Percentiles rank a stretch among this genome's conserved stretches.
These are phyloP conservation scores for Hucho hucho DNA, from an alignment of 2,113 vertebrate genomes.

Conservation along the genomic window DNA sequence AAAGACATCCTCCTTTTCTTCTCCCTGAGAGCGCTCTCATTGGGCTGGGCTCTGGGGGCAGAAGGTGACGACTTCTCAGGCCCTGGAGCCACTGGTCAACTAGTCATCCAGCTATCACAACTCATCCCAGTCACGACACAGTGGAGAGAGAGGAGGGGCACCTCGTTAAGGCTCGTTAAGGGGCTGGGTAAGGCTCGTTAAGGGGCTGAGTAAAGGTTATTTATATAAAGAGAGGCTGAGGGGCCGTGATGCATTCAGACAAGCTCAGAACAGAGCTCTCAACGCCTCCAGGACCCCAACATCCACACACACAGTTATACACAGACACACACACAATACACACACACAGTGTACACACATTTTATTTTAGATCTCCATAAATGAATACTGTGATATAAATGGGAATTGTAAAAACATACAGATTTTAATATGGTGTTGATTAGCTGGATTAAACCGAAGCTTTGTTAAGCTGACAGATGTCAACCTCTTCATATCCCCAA, in stretches of 20 bases:
- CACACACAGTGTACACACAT: background rate
- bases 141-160: conserved; percentile 14
- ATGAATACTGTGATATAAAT: too few relatives aligned
- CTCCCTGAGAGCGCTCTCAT: background rate
- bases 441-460: too few relatives aligned
- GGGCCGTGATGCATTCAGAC: conserved; percentile 22
- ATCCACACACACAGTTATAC: conserved; percentile 1
- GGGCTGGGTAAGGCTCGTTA: background rate
- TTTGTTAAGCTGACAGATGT: too few relatives aligned
- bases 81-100: conserved; percentile 14
- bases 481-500: too few relatives aligned
- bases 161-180: conserved; percentile 44
- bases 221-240: conserved; percentile 18
- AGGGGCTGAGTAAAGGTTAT: conserved; percentile 36
- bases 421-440: too few relatives aligned
- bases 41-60: conserved; percentile 29
- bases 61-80: conserved; percentile 45
- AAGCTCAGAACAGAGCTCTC: background rate
- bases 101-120: conserved; percentile 40
- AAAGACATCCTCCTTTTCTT: background rate
- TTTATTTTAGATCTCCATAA: background rate
- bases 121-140: conserved; percentile 17
- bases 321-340: background rate
- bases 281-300: conserved; percentile 4
- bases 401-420: too few relatives aligned